Evolutionary conservation across 1,140 invertebrate genomes (phyloP).

Genomic region (Lepidurus couesii): DNA sequence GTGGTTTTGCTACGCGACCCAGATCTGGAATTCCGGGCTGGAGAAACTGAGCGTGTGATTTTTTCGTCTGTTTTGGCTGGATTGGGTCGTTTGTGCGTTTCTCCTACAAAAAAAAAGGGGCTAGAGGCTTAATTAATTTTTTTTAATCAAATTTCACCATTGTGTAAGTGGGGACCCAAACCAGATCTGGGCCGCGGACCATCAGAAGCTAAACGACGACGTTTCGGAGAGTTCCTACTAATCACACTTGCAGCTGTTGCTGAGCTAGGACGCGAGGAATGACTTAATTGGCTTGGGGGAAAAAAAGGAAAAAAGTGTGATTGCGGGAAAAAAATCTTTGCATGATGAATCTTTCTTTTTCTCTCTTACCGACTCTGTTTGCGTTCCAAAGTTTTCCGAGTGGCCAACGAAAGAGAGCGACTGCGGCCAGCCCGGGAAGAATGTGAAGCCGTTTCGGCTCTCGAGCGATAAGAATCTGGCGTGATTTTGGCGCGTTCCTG

Average conservation of each 20-base stretch:
- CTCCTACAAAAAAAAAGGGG: background rate
- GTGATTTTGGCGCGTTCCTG: conserved; percentile 8
- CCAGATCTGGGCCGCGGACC: background rate
- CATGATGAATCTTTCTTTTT: background rate
- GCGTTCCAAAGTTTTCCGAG: conserved; percentile 30
- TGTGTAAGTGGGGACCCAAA: background rate
- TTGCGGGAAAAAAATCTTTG: background rate
- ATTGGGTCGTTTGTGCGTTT: conserved; percentile 7
- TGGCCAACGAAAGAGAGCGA: conserved; percentile 32
- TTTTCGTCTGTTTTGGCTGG: background rate
- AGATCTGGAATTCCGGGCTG: background rate
- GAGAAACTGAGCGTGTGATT: background rate
- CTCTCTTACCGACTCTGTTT: conserved; percentile 24
- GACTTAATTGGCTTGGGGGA: background rate
- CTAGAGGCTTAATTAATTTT: background rate
- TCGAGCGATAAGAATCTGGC: background rate
- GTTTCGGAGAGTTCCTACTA: background rate
- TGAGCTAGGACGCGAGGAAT: background rate
- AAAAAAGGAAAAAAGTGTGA: background rate
- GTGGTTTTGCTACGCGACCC: background rate
- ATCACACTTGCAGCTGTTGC: background rate
- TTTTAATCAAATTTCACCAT: background rate
- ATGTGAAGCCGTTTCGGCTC: background rate
- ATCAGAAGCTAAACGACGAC: conserved; percentile 1
- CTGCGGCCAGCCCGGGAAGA: background rate